A percentile compares a stretch with the other conserved stretches of the same genome.
These are phyloP conservation scores for Panthera uncia DNA, from an alignment of 2,113 vertebrate genomes.

Conservation along the genomic window DNA sequence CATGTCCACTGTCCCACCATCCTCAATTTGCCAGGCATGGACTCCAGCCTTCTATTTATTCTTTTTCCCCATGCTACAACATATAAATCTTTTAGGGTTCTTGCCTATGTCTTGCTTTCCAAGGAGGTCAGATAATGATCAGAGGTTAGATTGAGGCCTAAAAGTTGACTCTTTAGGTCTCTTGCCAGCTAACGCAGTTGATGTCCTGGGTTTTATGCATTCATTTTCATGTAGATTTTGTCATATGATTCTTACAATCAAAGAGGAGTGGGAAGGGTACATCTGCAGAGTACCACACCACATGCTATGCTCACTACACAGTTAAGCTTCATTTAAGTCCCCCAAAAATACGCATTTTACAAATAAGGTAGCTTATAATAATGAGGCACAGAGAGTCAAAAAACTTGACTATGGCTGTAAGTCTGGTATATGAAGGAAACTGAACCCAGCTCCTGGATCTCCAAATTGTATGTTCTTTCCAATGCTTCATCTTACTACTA, in stretches of 20 bases:
- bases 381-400: not conserved
- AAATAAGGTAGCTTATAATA: not conserved
- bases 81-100: not conserved
- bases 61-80: not conserved
- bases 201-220: not conserved
- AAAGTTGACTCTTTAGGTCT: not conserved
- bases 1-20: rapidly evolving
- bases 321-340: not conserved
- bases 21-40: not conserved
- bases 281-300: not conserved
- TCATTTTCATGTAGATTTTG: not conserved
- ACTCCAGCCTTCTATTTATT: not conserved
- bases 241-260: not conserved
- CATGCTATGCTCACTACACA: not conserved
- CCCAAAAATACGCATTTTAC: not conserved
- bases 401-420: not conserved
- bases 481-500: too few relatives aligned
- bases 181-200: not conserved
- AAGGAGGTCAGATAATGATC: not conserved
- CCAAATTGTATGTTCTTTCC: not conserved
- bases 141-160: not conserved
- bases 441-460: not conserved
- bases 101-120: not conserved
- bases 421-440: not conserved
- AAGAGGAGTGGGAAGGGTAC: not conserved